Evolutionary conservation across 2,797 vertebrate species (phyloP), one percentile per base, ranked within the genome.

Genomic region (Petrocephalus sullivani): DNA sequence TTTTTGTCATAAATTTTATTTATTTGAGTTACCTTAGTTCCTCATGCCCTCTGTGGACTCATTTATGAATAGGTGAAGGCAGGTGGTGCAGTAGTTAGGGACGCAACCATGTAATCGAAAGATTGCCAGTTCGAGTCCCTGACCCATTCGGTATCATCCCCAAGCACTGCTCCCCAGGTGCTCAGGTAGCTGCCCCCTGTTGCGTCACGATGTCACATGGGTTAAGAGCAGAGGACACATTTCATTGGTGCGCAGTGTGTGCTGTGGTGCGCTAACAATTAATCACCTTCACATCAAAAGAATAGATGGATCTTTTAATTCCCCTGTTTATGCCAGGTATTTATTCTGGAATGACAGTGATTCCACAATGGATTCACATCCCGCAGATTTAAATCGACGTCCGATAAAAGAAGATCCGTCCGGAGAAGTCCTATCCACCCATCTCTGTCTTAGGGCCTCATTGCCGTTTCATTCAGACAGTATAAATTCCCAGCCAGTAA

Each of bases 401-500:
- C 51, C 84, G 61, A 51, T 83, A 86, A 89, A 37, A 4, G 88
- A 88, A 90, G 89, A 90, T 89, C 71, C 53, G 19, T 19, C 87
- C n/a, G 37, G 89, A 92, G 88, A 78, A 86, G 91, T 92, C 89
- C 89, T 88, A 89, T 88, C 86, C 90, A 56, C 7, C 88, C 86
- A 90, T 53, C 10, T 90, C 89, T 89, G 88, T 88, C 84, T 85
- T 78, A 90, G 87, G 46, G 87, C 84, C 4, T 23, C 51, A 87
- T 87, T 89, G 86, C 87, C 91, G 89, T 93, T 91, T 92, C 90
- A 87, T 90, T 92, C 88, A 89, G 89, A 93, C 57, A 61, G 91
- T 90, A 90, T 93, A 93, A 92, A 94, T 94, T 94, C 92, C 91
- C 89, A 90, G 90, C 87, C 87, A 23, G 87, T 91, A 93, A 91